phyloP scores from a whole-genome alignment of 2,888 invertebrate species.

The Ophioninae sp. region DNA sequence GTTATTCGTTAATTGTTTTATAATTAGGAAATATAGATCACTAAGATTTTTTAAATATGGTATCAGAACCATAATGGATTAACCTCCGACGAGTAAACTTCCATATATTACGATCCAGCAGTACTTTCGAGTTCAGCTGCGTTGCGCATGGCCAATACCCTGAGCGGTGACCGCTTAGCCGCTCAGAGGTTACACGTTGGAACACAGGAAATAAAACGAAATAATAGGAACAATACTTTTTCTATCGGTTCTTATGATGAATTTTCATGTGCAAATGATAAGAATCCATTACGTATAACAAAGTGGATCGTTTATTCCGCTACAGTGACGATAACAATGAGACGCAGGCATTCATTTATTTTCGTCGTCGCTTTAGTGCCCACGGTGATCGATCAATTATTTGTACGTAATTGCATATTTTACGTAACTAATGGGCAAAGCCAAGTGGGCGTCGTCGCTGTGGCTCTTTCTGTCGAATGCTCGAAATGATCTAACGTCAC shows the following conservation, averaged over 20 bases:
- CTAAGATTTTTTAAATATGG: no score
- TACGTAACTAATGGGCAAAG: slow-evolving; percentile 54
- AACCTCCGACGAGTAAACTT: no score
- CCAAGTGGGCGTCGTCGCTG: slow-evolving; percentile 54
- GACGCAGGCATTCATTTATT: slow-evolving; percentile 32
- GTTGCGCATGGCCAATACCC: no score
- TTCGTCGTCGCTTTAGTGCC: slow-evolving; percentile 48
- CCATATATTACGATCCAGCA: no score
- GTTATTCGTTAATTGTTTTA: no score
- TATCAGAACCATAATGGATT: no score
- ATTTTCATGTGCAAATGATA: not conserved
- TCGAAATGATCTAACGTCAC: not conserved
- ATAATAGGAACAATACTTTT: not conserved
- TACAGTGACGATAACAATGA: not conserved
- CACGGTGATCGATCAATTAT: slow-evolving; percentile 50
- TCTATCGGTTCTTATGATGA: not conserved
- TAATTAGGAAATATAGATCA: no score
- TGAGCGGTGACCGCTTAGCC: no score
- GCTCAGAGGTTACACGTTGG: no score
- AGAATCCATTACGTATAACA: not conserved
- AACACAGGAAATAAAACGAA: slow-evolving; percentile 15
- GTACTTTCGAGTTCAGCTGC: no score
- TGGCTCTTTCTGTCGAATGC: slow-evolving; percentile 49
- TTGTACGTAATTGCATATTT: slow-evolving; percentile 60
- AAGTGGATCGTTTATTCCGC: not conserved